Evolutionary conservation across 2,113 vertebrate species (phyloP), one percentile per base, ranked within the genome.

Genomic region (Chlorodrepanis virens): DNA sequence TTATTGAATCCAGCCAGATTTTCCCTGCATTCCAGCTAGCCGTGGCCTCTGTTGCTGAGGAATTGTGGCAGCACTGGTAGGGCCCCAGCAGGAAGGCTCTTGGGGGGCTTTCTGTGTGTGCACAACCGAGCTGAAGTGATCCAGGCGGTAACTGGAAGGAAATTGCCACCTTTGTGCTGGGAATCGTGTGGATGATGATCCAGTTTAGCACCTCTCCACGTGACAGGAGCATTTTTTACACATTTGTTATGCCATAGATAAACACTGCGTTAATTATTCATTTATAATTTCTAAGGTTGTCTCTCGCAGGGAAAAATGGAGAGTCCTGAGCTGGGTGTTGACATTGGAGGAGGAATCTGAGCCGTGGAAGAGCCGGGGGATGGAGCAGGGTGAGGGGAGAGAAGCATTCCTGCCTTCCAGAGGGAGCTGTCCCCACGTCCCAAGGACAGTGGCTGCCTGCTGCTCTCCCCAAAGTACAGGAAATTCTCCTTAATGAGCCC

Each of bases 11-110:
- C 49, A 56, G 65, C 21, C 77, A 19, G 14, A 72, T 29, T 22
- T 54, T 4, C 75, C 67, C 63, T 18, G 31, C 11, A 0, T 15
- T n/a, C 54, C 31, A n/a, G 47, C 69, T 5, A 37, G 39, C 47
- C 56, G 2, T 0, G 11, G 6, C 29, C 52, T 57, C 59, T 1
- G 0, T 0, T 21, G 50, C 68, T 18, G 59, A 40, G 65, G 67
- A 2, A 22, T 47, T 28, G 33, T 17, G 76, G 49, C 9, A 25
- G 5, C 56, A 8, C 19, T 5, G 25, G 59, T 2, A 21, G 21
- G 49, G 11, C 44, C 63, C 13, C 56, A 33, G 21, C 37, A 60
- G 21, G 35, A 42, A 10, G 0, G 9, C 16, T 33, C 49, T 14
- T 15, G 11, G 12, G 12, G 64, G 76, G 11, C 7, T 19, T 33